phyloP scores from a whole-genome alignment of 2,888 invertebrate genomes.

The Cinara cedri region DNA sequence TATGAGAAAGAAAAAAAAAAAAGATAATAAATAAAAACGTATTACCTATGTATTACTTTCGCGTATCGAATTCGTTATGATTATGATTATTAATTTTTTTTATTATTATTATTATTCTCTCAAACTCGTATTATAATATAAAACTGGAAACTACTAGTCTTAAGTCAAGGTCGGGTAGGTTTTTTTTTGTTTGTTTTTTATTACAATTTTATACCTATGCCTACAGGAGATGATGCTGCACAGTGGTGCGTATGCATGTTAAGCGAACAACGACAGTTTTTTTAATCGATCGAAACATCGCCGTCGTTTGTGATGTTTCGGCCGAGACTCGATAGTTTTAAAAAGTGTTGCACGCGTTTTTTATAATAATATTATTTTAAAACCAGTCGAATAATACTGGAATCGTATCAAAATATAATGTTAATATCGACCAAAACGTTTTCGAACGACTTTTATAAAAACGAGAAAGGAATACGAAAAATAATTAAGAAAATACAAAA shows the following conservation, averaged over 20 bases:
- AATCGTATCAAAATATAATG: no score
- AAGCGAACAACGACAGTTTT: background rate
- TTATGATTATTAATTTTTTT: constrained; percentile 12
- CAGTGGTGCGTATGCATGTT: background rate
- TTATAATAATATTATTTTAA: no score
- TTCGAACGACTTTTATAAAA: no score
- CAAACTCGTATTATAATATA: constrained; percentile 1
- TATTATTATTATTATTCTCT: background rate
- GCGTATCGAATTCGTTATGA: constrained; percentile 33
- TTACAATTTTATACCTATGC: background rate
- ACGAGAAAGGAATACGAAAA: no score
- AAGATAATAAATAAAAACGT: no score
- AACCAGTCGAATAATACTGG: no score
- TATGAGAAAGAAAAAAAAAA: background rate
- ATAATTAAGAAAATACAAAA: no score
- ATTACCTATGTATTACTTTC: background rate
- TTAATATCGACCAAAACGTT: no score
- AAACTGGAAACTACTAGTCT: constrained; percentile 34
- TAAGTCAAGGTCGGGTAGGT: constrained; percentile 36
- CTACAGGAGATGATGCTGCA: background rate
- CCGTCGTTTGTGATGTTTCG: background rate
- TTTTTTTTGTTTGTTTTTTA: background rate
- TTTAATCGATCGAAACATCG: constrained; percentile 25
- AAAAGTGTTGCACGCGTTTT: no score
- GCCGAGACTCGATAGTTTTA: no score